Evolutionary conservation across 2,888 invertebrate genomes (phyloP).

Genomic region (Agrilus biguttatus): DNA sequence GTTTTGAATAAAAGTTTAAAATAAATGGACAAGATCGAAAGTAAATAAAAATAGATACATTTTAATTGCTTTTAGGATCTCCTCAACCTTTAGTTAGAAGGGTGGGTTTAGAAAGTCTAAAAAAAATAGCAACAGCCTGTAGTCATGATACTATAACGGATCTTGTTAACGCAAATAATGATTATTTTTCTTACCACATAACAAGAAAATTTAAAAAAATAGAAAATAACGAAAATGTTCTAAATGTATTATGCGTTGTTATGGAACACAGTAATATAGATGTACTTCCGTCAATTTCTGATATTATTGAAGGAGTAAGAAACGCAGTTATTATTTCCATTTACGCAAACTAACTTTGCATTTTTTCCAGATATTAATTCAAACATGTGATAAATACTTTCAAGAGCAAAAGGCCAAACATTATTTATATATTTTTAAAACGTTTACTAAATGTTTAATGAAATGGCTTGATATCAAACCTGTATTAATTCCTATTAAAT

Average conservation of each 20-base stretch:
- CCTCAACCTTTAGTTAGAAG: constrained; percentile 46
- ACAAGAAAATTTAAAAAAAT: constrained; percentile 47
- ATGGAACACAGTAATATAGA: constrained; percentile 52
- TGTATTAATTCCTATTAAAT: constrained; percentile 17
- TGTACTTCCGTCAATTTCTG: constrained; percentile 49
- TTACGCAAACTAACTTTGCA: background rate
- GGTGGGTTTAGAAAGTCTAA: constrained; percentile 44
- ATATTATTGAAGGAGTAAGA: constrained; percentile 54
- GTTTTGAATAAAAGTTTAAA: too few relatives aligned
- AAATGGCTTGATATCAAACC: constrained; percentile 36
- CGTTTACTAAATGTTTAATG: constrained; percentile 47
- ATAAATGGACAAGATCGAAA: too few relatives aligned
- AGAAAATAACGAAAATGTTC: constrained; percentile 47
- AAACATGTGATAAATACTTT: constrained; percentile 40
- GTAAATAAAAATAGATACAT: background rate
- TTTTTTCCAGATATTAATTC: constrained; percentile 37
- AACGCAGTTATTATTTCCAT: background rate
- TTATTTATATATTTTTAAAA: constrained; percentile 56
- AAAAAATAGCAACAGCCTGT: constrained; percentile 42
- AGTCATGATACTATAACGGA: constrained; percentile 38
- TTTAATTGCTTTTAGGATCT: constrained; percentile 37
- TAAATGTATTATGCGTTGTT: constrained; percentile 58
- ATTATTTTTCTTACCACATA: constrained; percentile 60
- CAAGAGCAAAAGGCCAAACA: constrained; percentile 43
- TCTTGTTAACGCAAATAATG: constrained; percentile 53